A percentile compares a stretch with the other conserved stretches of the same genome.
These are phyloP conservation scores for Zoroaster sp. DNA, from an alignment of 53 echinoderm and acorn worm species.

Conservation along the genomic window DNA sequence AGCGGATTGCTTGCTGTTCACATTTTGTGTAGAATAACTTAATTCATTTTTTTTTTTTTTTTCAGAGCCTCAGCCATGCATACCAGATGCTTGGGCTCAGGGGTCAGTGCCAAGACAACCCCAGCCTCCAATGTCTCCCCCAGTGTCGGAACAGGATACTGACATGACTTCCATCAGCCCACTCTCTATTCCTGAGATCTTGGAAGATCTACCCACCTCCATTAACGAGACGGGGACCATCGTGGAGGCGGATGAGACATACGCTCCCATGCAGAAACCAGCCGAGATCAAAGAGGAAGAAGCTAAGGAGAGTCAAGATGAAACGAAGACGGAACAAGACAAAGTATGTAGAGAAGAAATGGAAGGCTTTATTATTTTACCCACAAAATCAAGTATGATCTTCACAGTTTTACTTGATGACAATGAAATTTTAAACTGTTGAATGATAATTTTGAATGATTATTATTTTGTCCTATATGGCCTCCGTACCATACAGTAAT, in stretches of 20 bases:
- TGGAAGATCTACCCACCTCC: constrained; percentile 76
- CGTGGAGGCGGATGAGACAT: constrained; percentile 61
- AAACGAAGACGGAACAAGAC: neutral
- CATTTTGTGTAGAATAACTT: too few species aligned
- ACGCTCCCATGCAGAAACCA: constrained; percentile 22
- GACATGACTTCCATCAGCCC: constrained; percentile 85
- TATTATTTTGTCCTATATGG: too few species aligned
- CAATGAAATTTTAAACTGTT: too few species aligned
- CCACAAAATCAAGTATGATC: too few species aligned
- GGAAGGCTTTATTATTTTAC: too few species aligned
- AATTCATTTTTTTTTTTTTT: too few species aligned
- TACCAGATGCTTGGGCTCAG: constrained; percentile 97
- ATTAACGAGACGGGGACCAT: constrained; percentile 71
- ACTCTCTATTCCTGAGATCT: constrained; percentile 71
- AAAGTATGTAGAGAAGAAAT: neutral
- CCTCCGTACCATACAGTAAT: too few species aligned
- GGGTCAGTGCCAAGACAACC: constrained; percentile 88
- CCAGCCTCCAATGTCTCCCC: constrained; percentile 74
- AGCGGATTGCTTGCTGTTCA: too few species aligned
- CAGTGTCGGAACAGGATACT: constrained; percentile 85
- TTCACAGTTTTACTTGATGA: too few species aligned
- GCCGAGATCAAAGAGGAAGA: constrained; percentile 58
- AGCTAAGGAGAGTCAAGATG: constrained; percentile 11
- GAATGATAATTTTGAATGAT: too few species aligned
- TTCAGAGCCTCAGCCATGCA: constrained; percentile 82